These are phyloP conservation scores for Clarias platycephalus DNA, from an alignment of 2,797 vertebrate genomes.

Conservation along the genomic window DNA sequence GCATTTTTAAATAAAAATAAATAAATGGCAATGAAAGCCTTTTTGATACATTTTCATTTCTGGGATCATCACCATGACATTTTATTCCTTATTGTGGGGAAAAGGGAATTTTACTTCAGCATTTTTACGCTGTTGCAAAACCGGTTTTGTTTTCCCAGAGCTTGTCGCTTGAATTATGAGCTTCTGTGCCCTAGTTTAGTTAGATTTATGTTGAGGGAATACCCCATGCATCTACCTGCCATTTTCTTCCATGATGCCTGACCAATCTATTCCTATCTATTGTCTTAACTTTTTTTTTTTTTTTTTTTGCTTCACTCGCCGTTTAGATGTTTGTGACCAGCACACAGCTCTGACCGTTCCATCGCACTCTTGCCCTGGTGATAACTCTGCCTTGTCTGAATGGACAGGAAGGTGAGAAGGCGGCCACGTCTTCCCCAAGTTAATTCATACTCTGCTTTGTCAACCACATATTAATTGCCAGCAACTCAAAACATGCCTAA, in stretches of 20 bases:
- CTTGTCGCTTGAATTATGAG: background rate
- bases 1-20: background rate
- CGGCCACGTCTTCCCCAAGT: conserved; percentile 51
- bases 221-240: background rate
- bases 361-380: conserved; percentile 54
- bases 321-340: conserved; percentile 32
- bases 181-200: background rate
- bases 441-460: conserved; percentile 41
- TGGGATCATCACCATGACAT: background rate
- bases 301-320: conserved; percentile 11
- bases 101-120: background rate
- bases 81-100: background rate
- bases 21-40: background rate
- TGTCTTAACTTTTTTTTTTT: conserved; percentile 23
- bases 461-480: conserved; percentile 47
- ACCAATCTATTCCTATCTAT: background rate
- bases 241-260: background rate
- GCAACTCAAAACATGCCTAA: conserved; percentile 25
- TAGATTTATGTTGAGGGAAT: background rate
- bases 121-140: background rate
- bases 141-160: background rate
- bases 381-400: conserved; percentile 53
- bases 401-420: conserved; percentile 59
- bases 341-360: conserved; percentile 48
- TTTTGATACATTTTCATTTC: background rate